phyloP scores from a whole-genome alignment of 2,113 vertebrate genomes.

The Equus quagga region DNA sequence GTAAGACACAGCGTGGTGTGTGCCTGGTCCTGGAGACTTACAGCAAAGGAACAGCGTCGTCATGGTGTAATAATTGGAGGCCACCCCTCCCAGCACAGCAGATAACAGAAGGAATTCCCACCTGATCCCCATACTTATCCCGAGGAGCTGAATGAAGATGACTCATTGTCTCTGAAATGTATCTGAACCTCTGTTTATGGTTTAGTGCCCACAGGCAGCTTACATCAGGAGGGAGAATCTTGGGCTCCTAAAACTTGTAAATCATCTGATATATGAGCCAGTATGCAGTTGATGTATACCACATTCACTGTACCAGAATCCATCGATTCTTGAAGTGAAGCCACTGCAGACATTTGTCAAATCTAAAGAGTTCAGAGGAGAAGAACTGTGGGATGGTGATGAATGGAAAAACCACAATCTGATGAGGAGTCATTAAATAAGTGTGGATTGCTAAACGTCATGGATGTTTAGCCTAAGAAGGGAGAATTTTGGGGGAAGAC shows the following conservation, averaged over 20 bases:
- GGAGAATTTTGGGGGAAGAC: not conserved
- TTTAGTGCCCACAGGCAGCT: not conserved
- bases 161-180: not conserved
- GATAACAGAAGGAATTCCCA: not conserved
- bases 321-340: not conserved
- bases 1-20: fast-evolving
- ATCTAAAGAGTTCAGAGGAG: not conserved
- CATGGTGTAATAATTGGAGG: not conserved
- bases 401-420: not conserved
- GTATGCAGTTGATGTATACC: not conserved
- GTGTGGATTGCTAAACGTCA: not conserved
- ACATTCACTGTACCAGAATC: not conserved
- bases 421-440: not conserved
- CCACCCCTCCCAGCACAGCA: not conserved
- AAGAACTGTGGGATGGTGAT: not conserved
- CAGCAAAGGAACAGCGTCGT: not conserved
- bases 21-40: not conserved
- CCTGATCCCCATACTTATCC: too few relatives aligned
- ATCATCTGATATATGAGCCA: not conserved
- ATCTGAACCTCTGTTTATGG: not conserved
- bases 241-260: not conserved
- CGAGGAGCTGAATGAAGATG: not conserved
- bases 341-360: not conserved
- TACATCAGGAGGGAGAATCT: not conserved
- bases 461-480: not conserved